Evolutionary conservation across 2,888 invertebrate species (phyloP).

Genomic region (Salticus scenicus): DNA sequence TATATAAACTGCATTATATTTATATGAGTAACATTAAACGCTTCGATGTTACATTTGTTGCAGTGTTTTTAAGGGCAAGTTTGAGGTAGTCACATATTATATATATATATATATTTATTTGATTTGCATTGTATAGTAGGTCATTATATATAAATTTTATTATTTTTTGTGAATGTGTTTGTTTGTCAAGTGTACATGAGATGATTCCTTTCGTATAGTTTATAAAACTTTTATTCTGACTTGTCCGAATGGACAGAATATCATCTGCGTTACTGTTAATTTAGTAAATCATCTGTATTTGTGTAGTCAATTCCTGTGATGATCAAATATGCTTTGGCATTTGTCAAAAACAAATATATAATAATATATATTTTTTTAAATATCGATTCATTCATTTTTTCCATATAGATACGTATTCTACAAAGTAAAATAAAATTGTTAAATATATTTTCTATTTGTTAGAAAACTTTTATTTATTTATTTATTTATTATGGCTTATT

Average conservation of each 20-base stretch:
- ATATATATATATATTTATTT: conserved; percentile 64
- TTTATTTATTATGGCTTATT: too few species aligned
- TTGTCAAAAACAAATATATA: neutral
- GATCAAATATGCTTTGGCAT: neutral
- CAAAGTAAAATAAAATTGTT: neutral
- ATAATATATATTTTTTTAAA: too few species aligned
- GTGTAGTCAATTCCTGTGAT: conserved; percentile 65
- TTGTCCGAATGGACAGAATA: conserved; percentile 13
- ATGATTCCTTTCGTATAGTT: conserved; percentile 17
- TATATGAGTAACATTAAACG: conserved; percentile 38
- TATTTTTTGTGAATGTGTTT: conserved; percentile 52
- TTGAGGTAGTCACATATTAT: conserved; percentile 60
- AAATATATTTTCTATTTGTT: neutral
- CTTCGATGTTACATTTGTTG: conserved; percentile 44
- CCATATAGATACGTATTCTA: too few species aligned
- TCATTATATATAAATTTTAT: conserved; percentile 63
- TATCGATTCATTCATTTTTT: too few species aligned
- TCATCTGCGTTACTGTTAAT: conserved; percentile 50
- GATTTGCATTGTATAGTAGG: conserved; percentile 70
- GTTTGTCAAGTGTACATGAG: conserved; percentile 46
- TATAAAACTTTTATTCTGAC: neutral
- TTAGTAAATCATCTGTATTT: conserved; percentile 59
- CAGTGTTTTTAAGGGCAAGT: conserved; percentile 45
- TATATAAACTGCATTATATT: conserved; percentile 2
- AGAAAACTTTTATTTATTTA: too few species aligned